These are phyloP conservation scores for Tetraodon nigroviridis DNA, from an alignment of 2,113 vertebrate genomes.

Conservation along the genomic window DNA sequence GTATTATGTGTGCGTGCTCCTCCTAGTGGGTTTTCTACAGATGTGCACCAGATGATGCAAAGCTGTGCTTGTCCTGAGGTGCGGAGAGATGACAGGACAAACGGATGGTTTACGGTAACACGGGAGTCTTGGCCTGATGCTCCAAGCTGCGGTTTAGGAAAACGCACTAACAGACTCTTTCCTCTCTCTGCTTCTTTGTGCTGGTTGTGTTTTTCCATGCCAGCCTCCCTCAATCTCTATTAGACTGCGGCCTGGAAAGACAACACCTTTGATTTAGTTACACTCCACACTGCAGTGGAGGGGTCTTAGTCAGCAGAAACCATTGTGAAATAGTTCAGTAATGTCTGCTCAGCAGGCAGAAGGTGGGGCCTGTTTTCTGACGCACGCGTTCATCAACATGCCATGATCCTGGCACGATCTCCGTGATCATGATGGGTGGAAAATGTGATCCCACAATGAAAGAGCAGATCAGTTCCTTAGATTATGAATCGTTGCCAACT, in stretches of 20 bases:
- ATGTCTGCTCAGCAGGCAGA: conserved; percentile 29
- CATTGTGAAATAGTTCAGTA: conserved; percentile 37
- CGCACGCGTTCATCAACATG: conserved; percentile 60
- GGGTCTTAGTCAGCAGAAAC: conserved; percentile 46
- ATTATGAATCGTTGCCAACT: conserved; percentile 31
- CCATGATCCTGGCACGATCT: conserved; percentile 45
- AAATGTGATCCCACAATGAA: conserved; percentile 57
- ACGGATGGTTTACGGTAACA: conserved; percentile 56
- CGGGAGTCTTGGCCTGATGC: conserved; percentile 40
- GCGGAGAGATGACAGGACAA: conserved; percentile 30
- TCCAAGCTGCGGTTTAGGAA: conserved; percentile 59
- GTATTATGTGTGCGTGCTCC: conserved; percentile 14
- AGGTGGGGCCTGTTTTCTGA: conserved; percentile 50
- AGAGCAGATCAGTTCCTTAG: conserved; percentile 47
- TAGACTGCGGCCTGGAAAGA: conserved; percentile 38
- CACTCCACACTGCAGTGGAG: conserved; percentile 40
- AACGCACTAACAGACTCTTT: conserved; percentile 54
- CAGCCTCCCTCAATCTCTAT: conserved; percentile 10
- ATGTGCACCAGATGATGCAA: conserved; percentile 12
- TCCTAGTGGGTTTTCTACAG: conserved; percentile 36
- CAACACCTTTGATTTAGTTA: conserved; percentile 54
- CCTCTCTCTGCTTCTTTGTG: conserved; percentile 40
- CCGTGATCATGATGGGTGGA: conserved; percentile 46
- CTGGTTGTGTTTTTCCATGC: conserved; percentile 9
- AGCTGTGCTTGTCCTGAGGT: conserved; percentile 12